phyloP scores from a whole-genome alignment of 1,140 invertebrate genomes.

The Tetragnatha versicolor region DNA sequence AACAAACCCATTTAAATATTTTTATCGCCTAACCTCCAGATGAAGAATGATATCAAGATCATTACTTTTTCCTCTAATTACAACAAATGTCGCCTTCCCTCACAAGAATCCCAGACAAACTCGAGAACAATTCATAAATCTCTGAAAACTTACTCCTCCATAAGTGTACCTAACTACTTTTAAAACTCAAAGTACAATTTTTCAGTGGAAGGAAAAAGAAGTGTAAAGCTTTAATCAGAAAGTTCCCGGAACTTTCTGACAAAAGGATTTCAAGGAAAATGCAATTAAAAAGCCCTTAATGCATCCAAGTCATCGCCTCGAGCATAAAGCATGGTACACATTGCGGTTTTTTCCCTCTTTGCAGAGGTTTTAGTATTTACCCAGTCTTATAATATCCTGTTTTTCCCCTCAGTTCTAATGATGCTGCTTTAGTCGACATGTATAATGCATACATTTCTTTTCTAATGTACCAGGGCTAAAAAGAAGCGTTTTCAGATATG shows the following conservation, averaged over 20 bases:
- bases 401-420: slow-evolving; percentile 25
- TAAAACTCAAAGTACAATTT: no score
- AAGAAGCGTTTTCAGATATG: slow-evolving; percentile 24
- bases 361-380: not conserved
- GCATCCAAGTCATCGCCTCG: slow-evolving; percentile 15
- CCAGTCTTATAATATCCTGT: not conserved
- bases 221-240: slow-evolving; percentile 42
- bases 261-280: slow-evolving; percentile 41
- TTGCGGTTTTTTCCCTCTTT: not conserved
- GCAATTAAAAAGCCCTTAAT: slow-evolving; percentile 49
- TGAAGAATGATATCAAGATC: no score
- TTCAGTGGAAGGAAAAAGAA: no score
- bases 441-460: not conserved
- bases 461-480: slow-evolving; percentile 11
- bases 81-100: not conserved
- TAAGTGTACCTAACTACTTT: no score
- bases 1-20: no score
- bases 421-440: not conserved
- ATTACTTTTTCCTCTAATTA: slow-evolving; percentile 30
- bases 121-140: no score
- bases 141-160: no score
- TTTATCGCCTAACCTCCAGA: no score
- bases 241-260: slow-evolving; percentile 26
- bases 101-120: no score
- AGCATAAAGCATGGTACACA: not conserved